Evolutionary conservation across 2,113 vertebrate species (phyloP).

Genomic region (Oncorhynchus mykiss): DNA sequence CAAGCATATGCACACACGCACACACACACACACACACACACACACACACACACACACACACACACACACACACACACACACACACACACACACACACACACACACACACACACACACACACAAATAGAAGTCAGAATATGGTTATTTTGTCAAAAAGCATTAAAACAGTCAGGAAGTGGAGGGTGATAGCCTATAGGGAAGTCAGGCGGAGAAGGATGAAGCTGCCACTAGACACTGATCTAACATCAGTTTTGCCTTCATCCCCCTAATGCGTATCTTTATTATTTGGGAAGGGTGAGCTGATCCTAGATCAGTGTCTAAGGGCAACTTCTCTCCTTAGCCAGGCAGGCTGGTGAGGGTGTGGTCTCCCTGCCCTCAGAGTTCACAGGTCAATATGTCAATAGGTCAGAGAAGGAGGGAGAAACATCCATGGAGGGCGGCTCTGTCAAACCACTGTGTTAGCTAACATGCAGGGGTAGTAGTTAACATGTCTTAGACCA

Average conservation of each 20-base stretch:
- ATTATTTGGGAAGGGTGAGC: conserved; percentile 7
- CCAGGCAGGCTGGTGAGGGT: conserved; percentile 24
- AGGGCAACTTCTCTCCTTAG: background rate
- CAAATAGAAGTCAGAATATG: conserved; percentile 15
- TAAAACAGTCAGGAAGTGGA: background rate
- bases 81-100: background rate
- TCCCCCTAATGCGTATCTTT: background rate
- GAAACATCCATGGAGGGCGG: background rate
- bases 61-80: background rate
- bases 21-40: conserved; percentile 9
- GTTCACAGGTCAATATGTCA: conserved; percentile 10
- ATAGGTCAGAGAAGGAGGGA: conserved; percentile 8
- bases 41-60: conserved; percentile 37
- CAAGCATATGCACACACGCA: background rate
- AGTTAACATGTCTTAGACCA: conserved; percentile 30
- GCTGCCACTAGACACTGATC: conserved; percentile 51
- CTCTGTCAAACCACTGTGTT: background rate
- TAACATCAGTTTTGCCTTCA: conserved; percentile 4
- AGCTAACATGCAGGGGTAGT: conserved; percentile 44
- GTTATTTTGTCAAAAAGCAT: background rate
- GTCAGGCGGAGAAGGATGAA: background rate
- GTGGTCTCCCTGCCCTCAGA: conserved; percentile 16
- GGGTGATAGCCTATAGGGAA: conserved; percentile 14
- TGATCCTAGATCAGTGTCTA: conserved; percentile 25
- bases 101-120: background rate